Evolutionary conservation across 2,797 vertebrate genomes (phyloP), one percentile per base, ranked within the genome.

Genomic region (Odontamblyopus lacepedii): DNA sequence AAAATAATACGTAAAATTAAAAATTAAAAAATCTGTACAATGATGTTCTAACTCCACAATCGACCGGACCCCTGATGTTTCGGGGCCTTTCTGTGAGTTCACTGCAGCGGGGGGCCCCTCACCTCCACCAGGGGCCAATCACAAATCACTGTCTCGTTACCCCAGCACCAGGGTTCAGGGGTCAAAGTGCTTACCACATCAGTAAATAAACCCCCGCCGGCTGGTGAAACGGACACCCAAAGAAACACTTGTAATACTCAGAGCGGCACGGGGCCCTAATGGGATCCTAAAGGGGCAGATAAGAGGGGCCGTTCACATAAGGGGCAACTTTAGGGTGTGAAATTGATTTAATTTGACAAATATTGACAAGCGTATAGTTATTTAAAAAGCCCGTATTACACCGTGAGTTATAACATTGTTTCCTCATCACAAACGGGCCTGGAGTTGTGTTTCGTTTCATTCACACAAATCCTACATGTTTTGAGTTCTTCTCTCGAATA

Each of bases 161-260:
- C 8, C 6, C 0, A 18, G 53, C 61, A 67, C 68, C 15, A 69
- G 7, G 68, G 78, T 64, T 82, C 80, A 80, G 56, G 83, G 86
- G 82, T 87, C 29, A 80, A 75, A 72, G 56, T 65, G 60, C 75
- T 85, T 76, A 30, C 50, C 62, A 72, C 70, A 76, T 76, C 78
- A 85, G 77, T 48, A 57, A 59, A 30, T 71, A 16, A 48, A 32
- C 65, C 65, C 65, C 65, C 11, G 65, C 48, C 18, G 63, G 27
- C 32, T 32, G 18, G 27, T 53, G 65, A 67, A 67, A 67, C 5
- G 48, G 48, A 67, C 48, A 67, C 65, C 48, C 59, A 18, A 27
- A 59, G 67, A 68, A 59, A 69, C 48, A 67, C 65, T 67, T 67
- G 65, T 67, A 53, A 53, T 32, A 6, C 48, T 30, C 23, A 30